Base-by-base conservation (phyloP, 2,888 invertebrate species). In the Cordilura impudica region DNA sequence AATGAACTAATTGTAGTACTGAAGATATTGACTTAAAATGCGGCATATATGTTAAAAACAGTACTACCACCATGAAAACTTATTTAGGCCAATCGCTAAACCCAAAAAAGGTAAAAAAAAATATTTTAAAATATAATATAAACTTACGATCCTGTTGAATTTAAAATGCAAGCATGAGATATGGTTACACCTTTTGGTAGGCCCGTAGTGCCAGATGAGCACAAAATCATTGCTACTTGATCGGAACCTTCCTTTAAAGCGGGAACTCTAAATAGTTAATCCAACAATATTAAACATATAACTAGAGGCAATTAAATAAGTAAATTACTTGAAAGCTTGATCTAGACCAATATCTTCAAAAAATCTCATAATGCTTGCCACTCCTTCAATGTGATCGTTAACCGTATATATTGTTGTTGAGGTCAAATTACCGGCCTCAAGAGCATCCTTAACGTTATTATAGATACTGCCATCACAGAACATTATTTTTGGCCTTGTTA, bases 401-500 rank as follows among this genome's bases (percentile, higher is more conserved):
- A 85, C 75, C 2, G 83, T 83, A 49, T 81, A 84, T 18, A 79
- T 70, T 23, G 82, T 82, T 2, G 63, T 74, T 5, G 74, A 54
- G 8, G 70, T 23, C 4, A 81, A 67, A 21, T 66, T 35, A 1
- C 83, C 21, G 47, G 84, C 83, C 1, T 56, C 47, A 0, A 86
- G 49, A 8, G 83, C 74, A 2, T 47, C 54, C 35, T 82, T 70
- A 1, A 85, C 81, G 2, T 47, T 76, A 2, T 76, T 18, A 29
- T 83, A 84, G 18, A 75, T 61, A 0, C 66, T 69, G 12, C 77
- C 81, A 81, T 85, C 84, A 70, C 86, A 81, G 51, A 86, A 86
- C 73, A 86, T 83, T 2, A 86, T 3, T 67, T 83, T 84, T 2
- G 87, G 87, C 56, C 76, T 83, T 3, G 84, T 83, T 23, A 83